Percentiles rank a stretch among this genome's conserved stretches.
These are phyloP conservation scores for Cephus rjabovi DNA, from an alignment of 2,888 invertebrate genomes.

Conservation along the genomic window DNA sequence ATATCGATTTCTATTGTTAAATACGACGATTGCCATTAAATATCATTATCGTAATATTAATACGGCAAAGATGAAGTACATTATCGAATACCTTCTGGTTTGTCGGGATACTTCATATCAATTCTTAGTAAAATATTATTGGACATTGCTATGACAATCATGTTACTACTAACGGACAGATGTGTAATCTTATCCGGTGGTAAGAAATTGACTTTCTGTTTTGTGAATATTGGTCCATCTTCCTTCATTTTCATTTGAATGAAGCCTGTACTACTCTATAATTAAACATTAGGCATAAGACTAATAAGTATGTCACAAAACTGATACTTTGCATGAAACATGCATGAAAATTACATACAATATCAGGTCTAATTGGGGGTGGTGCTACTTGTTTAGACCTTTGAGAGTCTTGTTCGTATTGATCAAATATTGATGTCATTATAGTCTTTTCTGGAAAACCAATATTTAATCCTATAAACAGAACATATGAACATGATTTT, in stretches of 20 bases:
- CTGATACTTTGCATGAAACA: not conserved
- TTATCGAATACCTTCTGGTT: conserved; percentile 76
- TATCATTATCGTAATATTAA: not conserved
- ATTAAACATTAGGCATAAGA: conserved; percentile 15
- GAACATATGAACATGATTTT: not conserved
- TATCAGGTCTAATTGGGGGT: conserved; percentile 66
- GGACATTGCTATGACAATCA: conserved; percentile 85
- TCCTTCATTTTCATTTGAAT: conserved; percentile 75
- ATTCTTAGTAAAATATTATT: conserved; percentile 84
- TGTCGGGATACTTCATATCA: conserved; percentile 82
- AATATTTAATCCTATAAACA: not conserved
- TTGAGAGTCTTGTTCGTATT: conserved; percentile 84
- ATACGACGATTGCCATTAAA: not conserved
- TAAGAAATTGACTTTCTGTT: conserved; percentile 83
- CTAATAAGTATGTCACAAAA: conserved; percentile 13
- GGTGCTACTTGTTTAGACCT: conserved; percentile 63
- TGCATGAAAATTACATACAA: conserved; percentile 58
- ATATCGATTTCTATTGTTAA: conserved; percentile 76
- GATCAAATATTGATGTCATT: conserved; percentile 88
- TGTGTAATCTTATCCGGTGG: conserved; percentile 85
- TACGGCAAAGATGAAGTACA: not conserved
- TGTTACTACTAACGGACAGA: conserved; percentile 84
- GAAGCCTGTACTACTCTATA: conserved; percentile 68
- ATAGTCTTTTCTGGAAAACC: not conserved
- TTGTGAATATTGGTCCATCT: conserved; percentile 88